Evolutionary conservation across 37 sponge, comb jelly and placozoan genomes (phyloP), one percentile per base, ranked within the genome.

Genomic region (Oopsacas minuta): DNA sequence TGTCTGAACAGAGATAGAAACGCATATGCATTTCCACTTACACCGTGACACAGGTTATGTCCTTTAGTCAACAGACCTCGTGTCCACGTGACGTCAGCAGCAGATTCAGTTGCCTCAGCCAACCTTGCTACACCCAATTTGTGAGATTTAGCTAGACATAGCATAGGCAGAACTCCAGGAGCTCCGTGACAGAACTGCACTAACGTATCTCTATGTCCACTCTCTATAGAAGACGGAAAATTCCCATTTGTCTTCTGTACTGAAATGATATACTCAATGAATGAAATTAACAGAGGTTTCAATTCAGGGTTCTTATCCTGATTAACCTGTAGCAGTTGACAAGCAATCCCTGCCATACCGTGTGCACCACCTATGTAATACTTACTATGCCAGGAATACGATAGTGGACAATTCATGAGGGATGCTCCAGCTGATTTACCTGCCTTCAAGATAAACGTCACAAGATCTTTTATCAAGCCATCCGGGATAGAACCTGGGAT

Each of bases 171-270:
- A 30, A 91, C 51, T n/a, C 98, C 98, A 28, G 98, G 95, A 5
- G 95, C 88, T 52, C 98, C 98, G 89, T 97, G 98, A 84, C 98
- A 97, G 95, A 95, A 97, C 38, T 97, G 98, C 38, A 94, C 87
- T 36, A 97, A 84, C 5, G 52, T 32, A 69, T 97, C 98, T 39
- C 52, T 39, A 38, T 85, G 52, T 8, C 28, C 7, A 53, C 88
- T 89, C 83, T 86, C 92, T 37, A 91, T 37, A 37, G 93, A 92
- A 38, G 95, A 92, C 34, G 88, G 91, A 36, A 91, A 87, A 52
- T 95, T 95, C n/a, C 91, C 90, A 34, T 90, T 88, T 0, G 85
- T 83, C 22, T 88, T 83, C 52, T 85, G 84, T 35, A 91, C 52
- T 25, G 86, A 38, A 37, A 91, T 83, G 36, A 95, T 82, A 36